These are phyloP conservation scores for Spicauda simplicius DNA, from an alignment of 2,888 invertebrate genomes.

Conservation along the genomic window DNA sequence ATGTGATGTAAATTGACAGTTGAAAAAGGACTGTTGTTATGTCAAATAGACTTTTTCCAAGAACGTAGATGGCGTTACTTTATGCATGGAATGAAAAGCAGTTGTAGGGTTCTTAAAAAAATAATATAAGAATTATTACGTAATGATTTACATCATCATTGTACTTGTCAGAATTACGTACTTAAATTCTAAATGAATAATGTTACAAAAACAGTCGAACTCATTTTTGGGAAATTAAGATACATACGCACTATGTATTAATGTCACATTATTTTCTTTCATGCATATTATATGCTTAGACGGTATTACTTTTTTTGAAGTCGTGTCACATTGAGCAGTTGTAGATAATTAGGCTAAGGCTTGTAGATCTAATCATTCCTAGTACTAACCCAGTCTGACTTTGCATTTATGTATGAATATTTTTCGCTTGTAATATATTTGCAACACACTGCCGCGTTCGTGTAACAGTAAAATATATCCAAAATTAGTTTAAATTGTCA, in stretches of 20 bases:
- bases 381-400: constrained; percentile 31
- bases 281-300: not conserved
- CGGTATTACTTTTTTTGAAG: not conserved
- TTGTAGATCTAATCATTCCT: constrained; percentile 29
- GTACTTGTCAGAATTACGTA: not conserved
- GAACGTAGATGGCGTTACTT: not conserved
- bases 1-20: not conserved
- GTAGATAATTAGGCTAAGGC: constrained; percentile 40
- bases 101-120: not conserved
- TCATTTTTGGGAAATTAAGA: not conserved
- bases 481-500: constrained; percentile 24
- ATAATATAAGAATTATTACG: not conserved
- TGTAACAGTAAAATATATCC: constrained; percentile 14
- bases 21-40: no score
- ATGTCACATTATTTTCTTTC: not conserved
- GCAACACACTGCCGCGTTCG: constrained; percentile 29
- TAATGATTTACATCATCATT: no score
- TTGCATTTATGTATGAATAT: constrained; percentile 31
- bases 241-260: not conserved
- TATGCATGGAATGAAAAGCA: not conserved
- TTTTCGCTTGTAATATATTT: constrained; percentile 19
- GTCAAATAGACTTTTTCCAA: no score
- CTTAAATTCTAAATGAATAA: not conserved
- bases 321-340: constrained; percentile 22
- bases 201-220: not conserved